These are phyloP conservation scores for Lymantria monacha DNA, from an alignment of 2,888 invertebrate species.

Conservation along the genomic window DNA sequence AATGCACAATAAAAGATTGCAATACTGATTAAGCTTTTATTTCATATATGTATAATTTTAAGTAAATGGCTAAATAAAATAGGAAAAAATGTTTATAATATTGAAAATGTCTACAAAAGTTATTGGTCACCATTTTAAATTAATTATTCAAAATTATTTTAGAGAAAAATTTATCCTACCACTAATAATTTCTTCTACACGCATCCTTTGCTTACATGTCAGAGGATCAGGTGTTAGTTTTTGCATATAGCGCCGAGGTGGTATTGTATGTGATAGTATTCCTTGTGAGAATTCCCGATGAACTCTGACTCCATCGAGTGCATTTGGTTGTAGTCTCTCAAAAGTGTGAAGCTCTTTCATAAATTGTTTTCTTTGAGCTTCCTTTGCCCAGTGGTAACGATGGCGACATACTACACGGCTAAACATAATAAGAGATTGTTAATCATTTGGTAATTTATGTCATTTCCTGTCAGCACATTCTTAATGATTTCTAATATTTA, in stretches of 20 bases:
- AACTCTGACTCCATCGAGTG: conserved; percentile 84
- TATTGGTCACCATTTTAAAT: not conserved
- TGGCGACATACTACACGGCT: conserved; percentile 85
- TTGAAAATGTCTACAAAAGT: not conserved
- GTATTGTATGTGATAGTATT: conserved; percentile 75
- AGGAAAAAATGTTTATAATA: not conserved
- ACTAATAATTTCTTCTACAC: conserved; percentile 71
- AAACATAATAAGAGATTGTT: conserved; percentile 25
- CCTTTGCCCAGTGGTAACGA: conserved; percentile 78
- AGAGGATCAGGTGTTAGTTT: conserved; percentile 69
- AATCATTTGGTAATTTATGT: not conserved
- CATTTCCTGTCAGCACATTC: too few species aligned
- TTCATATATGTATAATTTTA: not conserved
- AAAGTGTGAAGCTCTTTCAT: conserved; percentile 83
- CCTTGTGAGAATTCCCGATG: conserved; percentile 84
- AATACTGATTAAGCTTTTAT: not conserved
- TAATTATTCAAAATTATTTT: too few species aligned
- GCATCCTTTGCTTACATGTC: conserved; percentile 61
- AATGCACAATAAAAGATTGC: conserved; percentile 20
- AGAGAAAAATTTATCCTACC: conserved; percentile 57
- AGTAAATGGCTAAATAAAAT: not conserved
- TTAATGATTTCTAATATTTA: too few species aligned
- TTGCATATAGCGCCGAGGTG: conserved; percentile 68
- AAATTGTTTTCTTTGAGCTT: conserved; percentile 81
- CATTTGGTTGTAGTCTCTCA: conserved; percentile 83